Conservation (phyloP, 2,113 vertebrate species). For the Sterna hirundo region DNA sequence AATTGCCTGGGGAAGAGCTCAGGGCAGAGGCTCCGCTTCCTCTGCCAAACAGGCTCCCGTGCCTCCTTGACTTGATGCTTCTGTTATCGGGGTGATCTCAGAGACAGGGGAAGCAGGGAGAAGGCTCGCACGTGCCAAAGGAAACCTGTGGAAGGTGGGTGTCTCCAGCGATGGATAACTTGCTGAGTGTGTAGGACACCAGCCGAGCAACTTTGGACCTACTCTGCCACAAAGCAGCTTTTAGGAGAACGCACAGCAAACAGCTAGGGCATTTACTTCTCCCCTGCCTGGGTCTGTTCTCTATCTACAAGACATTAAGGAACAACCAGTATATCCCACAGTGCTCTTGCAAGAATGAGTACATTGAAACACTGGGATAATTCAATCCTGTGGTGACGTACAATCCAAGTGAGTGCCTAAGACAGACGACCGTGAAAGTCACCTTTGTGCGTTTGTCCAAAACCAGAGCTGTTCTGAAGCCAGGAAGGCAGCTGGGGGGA, state of each 20-base stretch:
- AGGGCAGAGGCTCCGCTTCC: background rate
- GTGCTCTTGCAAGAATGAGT: background rate
- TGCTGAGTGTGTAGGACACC: background rate
- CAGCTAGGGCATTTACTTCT: background rate
- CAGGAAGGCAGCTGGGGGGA: background rate
- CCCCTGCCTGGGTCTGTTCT: background rate
- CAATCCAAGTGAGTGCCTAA: too few species aligned
- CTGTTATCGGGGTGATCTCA: background rate
- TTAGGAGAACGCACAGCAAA: accelerated
- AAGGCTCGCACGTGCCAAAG: background rate
- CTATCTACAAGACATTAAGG: background rate
- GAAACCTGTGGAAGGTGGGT: background rate
- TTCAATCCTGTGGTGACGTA: background rate
- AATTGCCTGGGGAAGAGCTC: background rate
- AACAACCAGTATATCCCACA: background rate
- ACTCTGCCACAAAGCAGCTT: background rate
- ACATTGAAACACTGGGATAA: background rate
- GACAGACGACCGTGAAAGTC: background rate
- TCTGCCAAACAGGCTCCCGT: background rate
- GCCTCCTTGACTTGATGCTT: background rate
- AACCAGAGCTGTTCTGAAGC: background rate
- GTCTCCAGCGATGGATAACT: background rate
- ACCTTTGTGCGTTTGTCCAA: background rate
- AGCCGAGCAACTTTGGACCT: background rate
- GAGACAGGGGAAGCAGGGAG: background rate